Base-by-base conservation (phyloP, 2,888 invertebrate genomes). In the Dendrolimus pini region DNA sequence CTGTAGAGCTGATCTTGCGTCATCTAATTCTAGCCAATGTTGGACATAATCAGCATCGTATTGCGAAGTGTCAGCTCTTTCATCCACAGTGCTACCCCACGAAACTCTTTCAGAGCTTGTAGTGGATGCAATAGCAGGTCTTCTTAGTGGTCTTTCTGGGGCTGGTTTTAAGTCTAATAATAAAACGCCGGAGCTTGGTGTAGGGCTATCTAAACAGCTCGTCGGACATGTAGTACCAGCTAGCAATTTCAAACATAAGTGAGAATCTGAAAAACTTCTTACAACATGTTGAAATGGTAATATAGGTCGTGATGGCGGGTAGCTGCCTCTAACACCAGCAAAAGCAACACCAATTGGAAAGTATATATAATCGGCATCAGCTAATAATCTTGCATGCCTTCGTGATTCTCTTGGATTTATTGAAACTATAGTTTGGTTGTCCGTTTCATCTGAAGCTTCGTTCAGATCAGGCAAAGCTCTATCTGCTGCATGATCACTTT, bases 41-140 rank as follows among this genome's bases (percentile, higher is more conserved):
- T 95, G 95, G 55, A 95, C 93, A 67, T 94, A 95, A 73, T 95
- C 95, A 1, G 93, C 93, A 69, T 95, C 95, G 86, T 94, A 94
- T 63, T 92, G 91, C 0, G 92, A 89, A 54, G 92, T 92, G 54
- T 93, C 93, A 7, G 88, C 86, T 52, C 92, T 86, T 53, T 93
- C 93, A 57, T 93, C 93, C 30, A 87, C 77, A 3, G 92, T 91
- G 67, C 93, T 93, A 41, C 92, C 92, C 93, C 93, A 93, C 0
- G 93, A 93, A 0, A 88, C 86, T 63, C 89, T 80, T 66, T 90
- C 90, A 1, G 89, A 89, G 66, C 88, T 88, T 6, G 88, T 88
- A 1, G 87, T 89, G 1, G 89, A 85, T 55, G 89, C 89, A 56
- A 92, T 93, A 63, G 92, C 92, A n/a, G 92, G 88, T 72, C 93